Evolutionary conservation across 1,140 invertebrate genomes (phyloP).

Genomic region (Pomacea maculata): DNA sequence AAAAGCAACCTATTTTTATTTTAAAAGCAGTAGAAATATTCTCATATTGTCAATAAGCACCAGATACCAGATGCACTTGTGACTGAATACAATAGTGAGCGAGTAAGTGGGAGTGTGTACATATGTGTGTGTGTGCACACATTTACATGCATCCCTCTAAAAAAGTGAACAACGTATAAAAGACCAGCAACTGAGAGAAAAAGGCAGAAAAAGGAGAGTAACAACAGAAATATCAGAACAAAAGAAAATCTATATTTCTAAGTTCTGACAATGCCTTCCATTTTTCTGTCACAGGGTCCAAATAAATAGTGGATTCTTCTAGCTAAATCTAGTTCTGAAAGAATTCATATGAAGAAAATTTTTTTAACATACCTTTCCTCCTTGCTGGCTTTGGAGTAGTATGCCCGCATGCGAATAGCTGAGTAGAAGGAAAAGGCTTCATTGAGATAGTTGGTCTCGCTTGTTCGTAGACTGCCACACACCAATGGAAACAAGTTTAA

Average conservation of each 20-base stretch:
- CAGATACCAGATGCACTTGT: not conserved
- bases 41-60: not conserved
- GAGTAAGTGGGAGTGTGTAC: not conserved
- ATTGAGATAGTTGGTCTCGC: conserved; percentile 95
- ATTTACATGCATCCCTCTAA: not conserved
- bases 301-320: no score
- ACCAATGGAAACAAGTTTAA: no score
- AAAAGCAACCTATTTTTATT: not conserved
- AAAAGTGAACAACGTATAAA: not conserved
- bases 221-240: not conserved
- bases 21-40: not conserved
- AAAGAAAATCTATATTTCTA: not conserved
- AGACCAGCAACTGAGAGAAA: not conserved
- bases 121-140: not conserved
- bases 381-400: conserved; percentile 92
- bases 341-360: not conserved
- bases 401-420: conserved; percentile 90
- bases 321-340: not conserved
- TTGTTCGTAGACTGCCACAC: conserved; percentile 81
- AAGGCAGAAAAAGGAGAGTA: not conserved
- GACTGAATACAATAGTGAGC: not conserved
- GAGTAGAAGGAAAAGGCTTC: conserved; percentile 97
- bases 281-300: not conserved
- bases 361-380: conserved; percentile 78
- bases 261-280: not conserved